Percentiles rank a stretch among this genome's conserved stretches.
These are phyloP conservation scores for Xestia xanthographa DNA, from an alignment of 2,888 invertebrate species.

Conservation along the genomic window DNA sequence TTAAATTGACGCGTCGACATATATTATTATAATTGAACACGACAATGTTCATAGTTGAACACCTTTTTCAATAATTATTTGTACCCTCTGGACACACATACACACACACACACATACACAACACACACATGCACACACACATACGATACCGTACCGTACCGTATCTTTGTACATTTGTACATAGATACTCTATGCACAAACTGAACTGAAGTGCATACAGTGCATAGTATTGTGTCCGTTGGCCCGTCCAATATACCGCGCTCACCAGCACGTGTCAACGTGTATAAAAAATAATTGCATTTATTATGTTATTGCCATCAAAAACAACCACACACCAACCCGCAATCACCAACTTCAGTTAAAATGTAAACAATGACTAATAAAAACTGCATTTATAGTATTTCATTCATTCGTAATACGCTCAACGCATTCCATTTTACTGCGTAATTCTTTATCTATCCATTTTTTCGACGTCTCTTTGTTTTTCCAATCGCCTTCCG, in stretches of 20 bases:
- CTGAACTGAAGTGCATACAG: neutral
- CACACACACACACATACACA: no score
- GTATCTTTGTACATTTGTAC: no score
- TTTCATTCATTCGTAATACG: slow-evolving; percentile 64
- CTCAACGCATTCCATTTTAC: slow-evolving; percentile 70
- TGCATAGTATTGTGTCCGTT: neutral
- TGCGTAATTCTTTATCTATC: slow-evolving; percentile 81
- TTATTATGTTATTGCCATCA: slow-evolving; percentile 39
- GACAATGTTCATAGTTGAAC: no score
- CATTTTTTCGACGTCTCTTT: slow-evolving; percentile 73
- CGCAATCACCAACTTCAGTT: slow-evolving; percentile 39
- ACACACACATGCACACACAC: no score
- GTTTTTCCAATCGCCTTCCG: slow-evolving; percentile 81
- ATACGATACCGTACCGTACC: no score
- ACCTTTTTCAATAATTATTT: no score
- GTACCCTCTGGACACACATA: no score
- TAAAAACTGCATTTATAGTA: slow-evolving; percentile 51
- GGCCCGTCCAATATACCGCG: neutral
- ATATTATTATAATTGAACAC: no score
- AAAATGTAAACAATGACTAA: slow-evolving; percentile 60
- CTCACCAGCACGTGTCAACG: slow-evolving; percentile 9
- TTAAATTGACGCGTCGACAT: no score
- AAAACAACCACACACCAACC: slow-evolving; percentile 27
- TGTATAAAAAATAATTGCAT: slow-evolving; percentile 26
- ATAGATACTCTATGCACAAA: slow-evolving; percentile 15